Base-by-base conservation (phyloP, 2,888 invertebrate genomes). In the Prenolepis imparis region DNA sequence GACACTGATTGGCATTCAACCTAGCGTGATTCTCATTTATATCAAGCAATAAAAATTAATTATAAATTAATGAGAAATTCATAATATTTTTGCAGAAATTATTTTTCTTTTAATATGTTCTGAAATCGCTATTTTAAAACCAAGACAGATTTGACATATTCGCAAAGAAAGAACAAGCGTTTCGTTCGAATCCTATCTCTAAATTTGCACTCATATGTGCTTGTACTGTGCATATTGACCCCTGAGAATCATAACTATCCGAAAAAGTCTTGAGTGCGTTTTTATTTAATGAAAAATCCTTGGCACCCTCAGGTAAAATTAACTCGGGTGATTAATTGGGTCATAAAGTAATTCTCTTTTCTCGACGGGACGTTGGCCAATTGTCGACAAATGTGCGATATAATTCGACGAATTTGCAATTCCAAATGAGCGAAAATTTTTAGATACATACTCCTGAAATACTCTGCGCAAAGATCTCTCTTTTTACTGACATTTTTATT, bases 321-420 rank as follows among this genome's bases (percentile, higher is more conserved):
- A 77, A 52, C 15, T 3, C 12, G 3, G 5, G 6, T 67, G 55
- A 67, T 67, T 77, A 67, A 77, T 57, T 77, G 15, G 15, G 18
- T 66, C 55, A 39, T 52, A 28, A 77, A 66, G 41, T 32, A 28
- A 64, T 24, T 55, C 12, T 55, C 55, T 9, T 11, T 21, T 64
- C 28, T 36, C 15, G 12, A 36, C 6, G 28, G 12, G 12, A 66
- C 12, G 12, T 52, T 39, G 39, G 3, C 9, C 32, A 63, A 75
- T 75, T 52, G 24, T 55, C 15, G 39, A 15, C 9, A 1, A 15
- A 41, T 15, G 36, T 52, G 36, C 24, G 24, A 77, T 66, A 15
- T 44, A 41, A 66, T 64, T 75, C 15, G 24, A 12, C 28, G 55
- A 66, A 1, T 39, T 63, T 77, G 21, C 3, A 8, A 39, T 66